Percentiles rank a stretch among this genome's conserved stretches.
Conservation (phyloP, 2,888 invertebrate genomes). For the Spicauda simplicius region DNA sequence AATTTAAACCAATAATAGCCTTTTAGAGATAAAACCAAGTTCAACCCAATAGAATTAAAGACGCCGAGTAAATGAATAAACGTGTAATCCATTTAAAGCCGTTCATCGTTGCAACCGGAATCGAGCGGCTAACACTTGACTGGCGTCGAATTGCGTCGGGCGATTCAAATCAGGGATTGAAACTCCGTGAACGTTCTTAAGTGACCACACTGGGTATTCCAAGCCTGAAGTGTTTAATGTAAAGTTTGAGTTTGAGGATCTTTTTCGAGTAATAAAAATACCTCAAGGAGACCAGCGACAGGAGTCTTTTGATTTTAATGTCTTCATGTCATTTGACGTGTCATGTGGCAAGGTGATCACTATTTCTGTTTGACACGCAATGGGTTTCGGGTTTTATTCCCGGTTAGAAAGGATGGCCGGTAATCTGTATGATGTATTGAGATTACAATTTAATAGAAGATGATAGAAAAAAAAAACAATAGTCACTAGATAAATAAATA, state of each 20-base stretch:
- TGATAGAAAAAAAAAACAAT: not conserved
- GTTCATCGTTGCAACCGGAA: conserved; percentile 1
- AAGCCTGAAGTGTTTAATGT: not conserved
- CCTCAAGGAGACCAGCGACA: too few relatives aligned
- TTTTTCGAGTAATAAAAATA: too few relatives aligned
- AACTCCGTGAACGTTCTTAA: conserved; percentile 9
- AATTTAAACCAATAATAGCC: not conserved
- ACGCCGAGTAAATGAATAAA: conserved; percentile 8
- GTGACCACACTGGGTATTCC: conserved; percentile 3
- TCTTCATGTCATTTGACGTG: too few relatives aligned
- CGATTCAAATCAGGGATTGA: not conserved
- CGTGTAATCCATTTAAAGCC: conserved; percentile 13
- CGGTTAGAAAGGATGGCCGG: too few relatives aligned
- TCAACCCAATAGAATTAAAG: not conserved
- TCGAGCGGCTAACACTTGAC: conserved; percentile 11
- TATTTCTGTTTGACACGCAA: too few relatives aligned
- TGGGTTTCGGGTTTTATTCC: too few relatives aligned
- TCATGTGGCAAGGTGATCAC: too few relatives aligned
- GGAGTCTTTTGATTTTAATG: too few relatives aligned
- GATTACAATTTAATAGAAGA: not conserved
- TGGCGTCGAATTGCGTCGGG: conserved; percentile 7
- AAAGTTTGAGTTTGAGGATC: too few relatives aligned
- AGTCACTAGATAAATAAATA: not conserved
- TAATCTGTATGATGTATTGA: too few relatives aligned
- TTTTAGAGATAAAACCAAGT: not conserved